Conservation (phyloP, 2,797 vertebrate genomes). For the Heliangelus exortis region DNA sequence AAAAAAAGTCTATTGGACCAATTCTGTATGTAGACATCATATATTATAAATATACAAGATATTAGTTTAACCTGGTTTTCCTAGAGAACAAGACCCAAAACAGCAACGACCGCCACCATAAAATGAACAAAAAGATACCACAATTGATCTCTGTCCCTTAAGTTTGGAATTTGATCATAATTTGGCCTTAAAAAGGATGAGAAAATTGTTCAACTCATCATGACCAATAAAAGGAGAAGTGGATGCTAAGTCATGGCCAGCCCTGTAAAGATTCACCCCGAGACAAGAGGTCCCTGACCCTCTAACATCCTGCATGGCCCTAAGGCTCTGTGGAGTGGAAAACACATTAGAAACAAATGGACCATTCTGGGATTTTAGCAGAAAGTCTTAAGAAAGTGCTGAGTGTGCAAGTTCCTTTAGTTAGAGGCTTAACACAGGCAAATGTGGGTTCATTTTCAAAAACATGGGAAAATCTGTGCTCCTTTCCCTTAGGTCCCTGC, state of each 20-base stretch:
- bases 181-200: neutral
- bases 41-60: neutral
- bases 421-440: neutral
- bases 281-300: neutral
- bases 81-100: neutral
- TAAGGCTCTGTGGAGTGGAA: neutral
- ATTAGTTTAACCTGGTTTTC: neutral
- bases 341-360: neutral
- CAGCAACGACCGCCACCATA: neutral
- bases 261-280: neutral
- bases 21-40: neutral
- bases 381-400: constrained; percentile 12
- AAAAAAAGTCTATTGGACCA: neutral
- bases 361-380: neutral
- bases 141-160: neutral
- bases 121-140: neutral
- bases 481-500: neutral
- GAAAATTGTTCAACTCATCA: neutral
- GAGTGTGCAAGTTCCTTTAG: constrained; percentile 2
- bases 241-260: neutral
- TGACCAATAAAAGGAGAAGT: neutral
- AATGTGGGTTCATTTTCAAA: neutral
- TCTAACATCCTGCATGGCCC: neutral
- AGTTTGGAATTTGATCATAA: neutral
- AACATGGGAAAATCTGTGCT: neutral